phyloP scores from a whole-genome alignment of 2,888 invertebrate species.

The Junonia oenone region DNA sequence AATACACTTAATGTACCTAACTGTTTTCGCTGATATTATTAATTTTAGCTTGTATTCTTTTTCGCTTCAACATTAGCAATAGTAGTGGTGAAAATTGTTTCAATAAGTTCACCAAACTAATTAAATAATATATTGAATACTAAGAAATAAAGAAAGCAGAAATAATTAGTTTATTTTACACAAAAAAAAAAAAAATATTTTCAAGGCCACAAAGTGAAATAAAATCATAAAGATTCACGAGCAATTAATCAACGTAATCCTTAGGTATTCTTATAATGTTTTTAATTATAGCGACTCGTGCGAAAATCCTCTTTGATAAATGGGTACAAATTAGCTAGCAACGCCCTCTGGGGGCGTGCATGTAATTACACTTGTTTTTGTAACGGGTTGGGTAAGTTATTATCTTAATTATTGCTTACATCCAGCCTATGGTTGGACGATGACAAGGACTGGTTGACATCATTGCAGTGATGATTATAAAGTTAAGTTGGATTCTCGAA shows the following conservation, averaged over 20 bases:
- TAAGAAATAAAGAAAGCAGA: too few species aligned
- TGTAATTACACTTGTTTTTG: conserved; percentile 10
- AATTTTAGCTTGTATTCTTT: too few species aligned
- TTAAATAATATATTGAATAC: too few species aligned
- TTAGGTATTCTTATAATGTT: conserved; percentile 7
- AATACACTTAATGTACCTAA: too few species aligned
- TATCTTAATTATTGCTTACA: background rate
- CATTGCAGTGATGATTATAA: background rate
- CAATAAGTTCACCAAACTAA: too few species aligned
- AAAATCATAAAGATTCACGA: background rate
- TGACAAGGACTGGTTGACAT: background rate
- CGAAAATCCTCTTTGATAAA: conserved; percentile 24
- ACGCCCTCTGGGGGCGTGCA: conserved; percentile 16
- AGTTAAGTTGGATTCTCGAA: too few species aligned
- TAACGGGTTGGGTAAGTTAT: background rate
- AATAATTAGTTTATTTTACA: too few species aligned
- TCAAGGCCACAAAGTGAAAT: too few species aligned
- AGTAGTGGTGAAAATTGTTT: too few species aligned
- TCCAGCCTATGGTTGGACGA: background rate
- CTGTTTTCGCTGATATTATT: too few species aligned
- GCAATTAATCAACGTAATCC: background rate
- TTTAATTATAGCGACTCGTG: conserved; percentile 18
- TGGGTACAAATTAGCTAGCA: conserved; percentile 20
- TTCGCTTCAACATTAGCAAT: too few species aligned
- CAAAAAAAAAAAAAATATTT: too few species aligned